Percentiles rank a stretch among this genome's conserved stretches.
These are phyloP conservation scores for Ectemnius lituratus DNA, from an alignment of 2,888 invertebrate genomes.

Conservation along the genomic window DNA sequence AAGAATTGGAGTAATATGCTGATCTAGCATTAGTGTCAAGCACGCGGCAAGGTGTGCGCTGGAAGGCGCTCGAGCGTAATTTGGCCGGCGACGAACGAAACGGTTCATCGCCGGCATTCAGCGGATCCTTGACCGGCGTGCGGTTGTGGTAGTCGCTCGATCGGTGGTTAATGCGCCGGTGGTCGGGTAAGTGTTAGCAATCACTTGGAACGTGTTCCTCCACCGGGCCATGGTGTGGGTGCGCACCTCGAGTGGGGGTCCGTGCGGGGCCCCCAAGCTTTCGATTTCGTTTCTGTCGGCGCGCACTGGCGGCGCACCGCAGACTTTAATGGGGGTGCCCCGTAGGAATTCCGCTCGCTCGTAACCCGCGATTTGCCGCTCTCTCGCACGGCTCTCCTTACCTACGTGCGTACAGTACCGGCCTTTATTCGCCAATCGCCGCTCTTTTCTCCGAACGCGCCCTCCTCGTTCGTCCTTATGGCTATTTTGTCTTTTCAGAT, in stretches of 20 bases:
- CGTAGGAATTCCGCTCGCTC: conserved; percentile 56
- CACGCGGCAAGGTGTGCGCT: background rate
- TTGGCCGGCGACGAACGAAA: background rate
- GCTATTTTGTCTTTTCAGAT: too few relatives aligned
- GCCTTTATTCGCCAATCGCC: background rate
- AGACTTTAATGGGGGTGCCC: conserved; percentile 55
- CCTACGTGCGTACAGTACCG: conserved; percentile 30
- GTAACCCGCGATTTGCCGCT: conserved; percentile 58
- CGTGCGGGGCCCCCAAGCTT: conserved; percentile 47
- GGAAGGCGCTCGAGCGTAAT: background rate
- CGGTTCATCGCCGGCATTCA: background rate
- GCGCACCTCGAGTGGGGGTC: conserved; percentile 35
- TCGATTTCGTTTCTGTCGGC: conserved; percentile 57
- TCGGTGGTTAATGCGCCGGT: conserved; percentile 9
- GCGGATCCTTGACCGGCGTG: too few relatives aligned
- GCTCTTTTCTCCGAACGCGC: too few relatives aligned
- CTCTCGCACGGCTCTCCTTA: conserved; percentile 24
- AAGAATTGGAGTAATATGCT: too few relatives aligned
- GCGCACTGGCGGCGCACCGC: conserved; percentile 18
- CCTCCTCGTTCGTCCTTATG: too few relatives aligned
- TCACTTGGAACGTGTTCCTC: conserved; percentile 35
- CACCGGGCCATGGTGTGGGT: conserved; percentile 36
- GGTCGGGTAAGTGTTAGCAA: conserved; percentile 10
- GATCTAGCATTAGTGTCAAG: background rate
- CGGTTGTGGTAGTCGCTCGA: conserved; percentile 11